Base-by-base conservation (phyloP, 2,797 vertebrate genomes). In the Rhinichthys osculus region DNA sequence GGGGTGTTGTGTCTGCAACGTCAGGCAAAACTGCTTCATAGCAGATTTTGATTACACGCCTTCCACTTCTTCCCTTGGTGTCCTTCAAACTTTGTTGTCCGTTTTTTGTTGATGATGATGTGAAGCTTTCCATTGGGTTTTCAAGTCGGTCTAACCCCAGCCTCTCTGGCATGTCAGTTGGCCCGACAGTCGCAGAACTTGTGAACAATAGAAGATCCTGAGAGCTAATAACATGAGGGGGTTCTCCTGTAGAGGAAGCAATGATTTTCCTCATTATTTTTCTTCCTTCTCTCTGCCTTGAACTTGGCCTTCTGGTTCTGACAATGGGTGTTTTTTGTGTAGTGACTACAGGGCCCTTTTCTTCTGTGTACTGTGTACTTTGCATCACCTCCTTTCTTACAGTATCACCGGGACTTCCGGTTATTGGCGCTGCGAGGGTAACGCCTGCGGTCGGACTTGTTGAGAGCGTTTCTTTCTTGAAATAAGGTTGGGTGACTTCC, bases 261-360 rank as follows among this genome's bases (percentile, higher is more conserved):
- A 35, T 62, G 2, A 84, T 85, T 89, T 93, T 94, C 83, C 90
- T 91, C 85, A 87, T 90, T 23, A 82, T 92, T 64, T 89, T 92
- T 85, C 84, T 92, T 52, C 83, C 85, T 57, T 88, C 84, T 83
- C 66, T 91, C 27, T 87, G 90, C 77, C 90, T 91, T 0, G 62
- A 90, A 82, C 88, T 88, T 57, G 84, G 91, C 50, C 85, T 92
- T 90, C 94, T 93, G 83, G 87, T 87, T 90, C 89, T 92, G 80
- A 89, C 91, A 88, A 90, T 89, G 70, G 91, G 89, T 72, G 70
- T 42, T 30, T 59, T 88, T 62, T 91, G 72, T 42, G 74, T 17
- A 40, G 67, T 33, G 42, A 86, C 86, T 70, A 78, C 57, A 38
- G 82, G 89, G 81, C 14, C 67, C 72, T 78, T 92, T 91, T 93